These are phyloP conservation scores for Numenius phaeopus DNA, from an alignment of 2,797 vertebrate species.

Conservation along the genomic window DNA sequence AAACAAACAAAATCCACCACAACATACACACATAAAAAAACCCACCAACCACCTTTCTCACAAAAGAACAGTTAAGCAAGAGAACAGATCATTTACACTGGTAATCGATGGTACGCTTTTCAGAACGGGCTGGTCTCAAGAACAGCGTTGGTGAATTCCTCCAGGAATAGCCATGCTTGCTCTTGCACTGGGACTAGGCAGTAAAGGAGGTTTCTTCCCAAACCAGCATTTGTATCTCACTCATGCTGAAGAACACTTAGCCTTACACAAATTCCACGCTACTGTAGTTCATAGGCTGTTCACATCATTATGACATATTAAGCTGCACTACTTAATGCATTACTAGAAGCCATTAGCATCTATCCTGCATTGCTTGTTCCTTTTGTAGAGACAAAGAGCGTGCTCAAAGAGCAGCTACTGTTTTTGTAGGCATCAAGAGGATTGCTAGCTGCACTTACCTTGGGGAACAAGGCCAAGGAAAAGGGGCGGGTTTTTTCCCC, in stretches of 20 bases:
- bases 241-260: not conserved
- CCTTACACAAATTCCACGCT: not conserved
- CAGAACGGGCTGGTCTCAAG: rapidly evolving
- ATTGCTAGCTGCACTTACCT: not conserved
- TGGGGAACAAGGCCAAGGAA: too few relatives aligned
- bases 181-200: not conserved
- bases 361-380: not conserved
- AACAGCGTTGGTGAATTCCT: not conserved
- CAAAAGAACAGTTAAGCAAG: rapidly evolving
- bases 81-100: not conserved
- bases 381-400: not conserved
- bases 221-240: not conserved
- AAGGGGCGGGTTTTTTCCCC: rapidly evolving
- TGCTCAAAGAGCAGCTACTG: rapidly evolving
- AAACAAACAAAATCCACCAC: too few relatives aligned
- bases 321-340: not conserved
- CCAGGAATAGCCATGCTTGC: not conserved
- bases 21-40: too few relatives aligned
- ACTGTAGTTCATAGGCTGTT: not conserved
- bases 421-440: not conserved
- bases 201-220: not conserved
- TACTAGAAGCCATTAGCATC: not conserved
- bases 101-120: rapidly evolving
- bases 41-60: not conserved
- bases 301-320: rapidly evolving